Conservation (phyloP, 23 tunicate genomes). For the Oikopleura albicans region DNA sequence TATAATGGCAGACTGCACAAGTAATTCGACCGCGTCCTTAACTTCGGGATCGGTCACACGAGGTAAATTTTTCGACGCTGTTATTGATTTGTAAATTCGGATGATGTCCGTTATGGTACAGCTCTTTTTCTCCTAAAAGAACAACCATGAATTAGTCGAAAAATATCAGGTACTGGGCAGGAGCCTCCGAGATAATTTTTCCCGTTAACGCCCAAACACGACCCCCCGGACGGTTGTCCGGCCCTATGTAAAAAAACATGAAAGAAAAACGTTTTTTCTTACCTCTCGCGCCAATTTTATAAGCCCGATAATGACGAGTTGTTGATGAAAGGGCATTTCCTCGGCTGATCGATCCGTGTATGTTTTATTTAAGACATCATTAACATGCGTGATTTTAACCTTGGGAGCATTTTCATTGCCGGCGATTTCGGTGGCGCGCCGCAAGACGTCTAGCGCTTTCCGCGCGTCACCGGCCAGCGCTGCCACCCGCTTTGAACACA, state of each 20-base stretch:
- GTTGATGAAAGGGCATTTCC: neutral
- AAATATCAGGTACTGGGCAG: no score
- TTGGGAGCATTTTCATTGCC: neutral
- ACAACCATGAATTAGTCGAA: neutral
- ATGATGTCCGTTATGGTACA: neutral
- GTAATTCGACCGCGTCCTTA: neutral
- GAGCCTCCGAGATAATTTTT: no score
- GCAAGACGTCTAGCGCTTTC: constrained; percentile 60
- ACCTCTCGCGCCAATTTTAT: constrained; percentile 6
- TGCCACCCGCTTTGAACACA: constrained; percentile 78
- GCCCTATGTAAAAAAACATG: no score
- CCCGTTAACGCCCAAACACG: no score
- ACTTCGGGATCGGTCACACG: neutral
- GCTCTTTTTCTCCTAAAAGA: neutral
- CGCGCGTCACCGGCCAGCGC: constrained; percentile 81
- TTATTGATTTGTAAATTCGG: neutral
- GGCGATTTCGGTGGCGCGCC: constrained; percentile 53
- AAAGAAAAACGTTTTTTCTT: no score
- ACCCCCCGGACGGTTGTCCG: no score
- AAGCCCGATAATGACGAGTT: neutral
- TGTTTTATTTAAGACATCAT: constrained; percentile 1
- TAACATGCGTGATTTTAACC: neutral
- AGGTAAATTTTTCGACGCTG: neutral
- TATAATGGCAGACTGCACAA: neutral
- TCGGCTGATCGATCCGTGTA: neutral